phyloP scores from a whole-genome alignment of 2,797 vertebrate species.

The Tinamus major region DNA sequence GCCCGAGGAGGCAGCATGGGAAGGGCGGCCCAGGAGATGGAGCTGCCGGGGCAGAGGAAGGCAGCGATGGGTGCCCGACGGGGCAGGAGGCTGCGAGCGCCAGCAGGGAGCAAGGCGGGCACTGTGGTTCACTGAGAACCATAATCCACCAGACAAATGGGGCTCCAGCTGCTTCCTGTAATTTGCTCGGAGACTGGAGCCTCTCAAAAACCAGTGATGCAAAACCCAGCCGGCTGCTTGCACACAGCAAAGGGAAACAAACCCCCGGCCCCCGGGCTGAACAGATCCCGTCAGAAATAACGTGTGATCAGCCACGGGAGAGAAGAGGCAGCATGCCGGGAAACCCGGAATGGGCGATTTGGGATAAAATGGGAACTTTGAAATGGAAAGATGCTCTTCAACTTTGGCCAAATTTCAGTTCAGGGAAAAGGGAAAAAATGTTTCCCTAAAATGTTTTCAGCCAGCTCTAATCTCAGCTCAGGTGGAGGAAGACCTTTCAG shows the following conservation, averaged over 20 bases:
- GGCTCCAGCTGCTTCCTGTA: conserved; percentile 49
- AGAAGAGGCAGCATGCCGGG: background rate
- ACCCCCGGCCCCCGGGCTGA: background rate
- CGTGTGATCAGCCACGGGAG: background rate
- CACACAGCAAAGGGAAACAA: background rate
- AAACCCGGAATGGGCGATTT: background rate
- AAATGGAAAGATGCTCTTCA: background rate
- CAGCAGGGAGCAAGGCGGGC: background rate
- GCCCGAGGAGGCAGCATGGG: background rate
- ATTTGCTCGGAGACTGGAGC: conserved; percentile 26
- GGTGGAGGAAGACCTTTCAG: background rate
- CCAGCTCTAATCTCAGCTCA: background rate
- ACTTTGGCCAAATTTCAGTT: background rate
- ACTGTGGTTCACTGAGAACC: background rate
- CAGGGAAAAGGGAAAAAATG: background rate
- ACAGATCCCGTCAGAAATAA: background rate
- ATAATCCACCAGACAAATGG: conserved; percentile 27
- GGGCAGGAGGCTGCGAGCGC: background rate
- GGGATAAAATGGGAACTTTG: background rate
- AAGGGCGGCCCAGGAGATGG: background rate
- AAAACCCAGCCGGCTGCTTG: conserved; percentile 40
- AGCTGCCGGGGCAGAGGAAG: background rate
- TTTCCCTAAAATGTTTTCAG: background rate
- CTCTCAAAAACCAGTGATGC: conserved; percentile 42
- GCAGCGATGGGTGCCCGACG: background rate